These are phyloP conservation scores for Chaenogobius annularis DNA, from an alignment of 2,113 vertebrate genomes.

Conservation along the genomic window DNA sequence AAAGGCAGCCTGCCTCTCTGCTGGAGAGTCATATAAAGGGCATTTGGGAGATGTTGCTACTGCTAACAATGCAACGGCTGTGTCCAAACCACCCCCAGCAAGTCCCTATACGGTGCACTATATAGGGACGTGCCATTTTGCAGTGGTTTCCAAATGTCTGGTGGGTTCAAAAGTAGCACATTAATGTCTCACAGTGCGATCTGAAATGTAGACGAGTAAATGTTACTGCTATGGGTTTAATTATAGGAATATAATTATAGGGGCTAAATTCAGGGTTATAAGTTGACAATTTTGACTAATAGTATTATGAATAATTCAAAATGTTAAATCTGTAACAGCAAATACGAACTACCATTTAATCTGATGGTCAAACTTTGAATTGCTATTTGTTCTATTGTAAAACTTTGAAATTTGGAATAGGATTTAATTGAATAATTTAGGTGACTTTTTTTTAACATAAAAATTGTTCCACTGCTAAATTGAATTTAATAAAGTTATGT, in stretches of 20 bases:
- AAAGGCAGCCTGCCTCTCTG: neutral
- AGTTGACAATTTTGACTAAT: too few relatives aligned
- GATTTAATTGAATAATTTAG: too few relatives aligned
- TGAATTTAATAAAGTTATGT: too few relatives aligned
- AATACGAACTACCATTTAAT: too few relatives aligned
- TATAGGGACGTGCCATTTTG: neutral
- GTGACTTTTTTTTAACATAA: too few relatives aligned
- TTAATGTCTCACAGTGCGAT: neutral
- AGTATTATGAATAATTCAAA: too few relatives aligned
- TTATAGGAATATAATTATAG: neutral
- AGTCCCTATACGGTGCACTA: neutral
- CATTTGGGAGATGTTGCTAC: neutral
- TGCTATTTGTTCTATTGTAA: too few relatives aligned
- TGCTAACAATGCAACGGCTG: neutral
- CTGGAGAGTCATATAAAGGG: conserved; percentile 12
- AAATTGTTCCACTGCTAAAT: too few relatives aligned
- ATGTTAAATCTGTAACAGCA: too few relatives aligned
- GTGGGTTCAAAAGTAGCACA: neutral
- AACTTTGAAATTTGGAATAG: too few relatives aligned
- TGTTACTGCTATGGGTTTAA: neutral
- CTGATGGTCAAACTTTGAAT: too few relatives aligned
- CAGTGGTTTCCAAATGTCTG: neutral
- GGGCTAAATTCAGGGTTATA: neutral
- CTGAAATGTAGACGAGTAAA: neutral
- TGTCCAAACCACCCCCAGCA: neutral